Evolutionary conservation across 2,797 vertebrate species (phyloP).

Genomic region (Euphonia xanthogaster): DNA sequence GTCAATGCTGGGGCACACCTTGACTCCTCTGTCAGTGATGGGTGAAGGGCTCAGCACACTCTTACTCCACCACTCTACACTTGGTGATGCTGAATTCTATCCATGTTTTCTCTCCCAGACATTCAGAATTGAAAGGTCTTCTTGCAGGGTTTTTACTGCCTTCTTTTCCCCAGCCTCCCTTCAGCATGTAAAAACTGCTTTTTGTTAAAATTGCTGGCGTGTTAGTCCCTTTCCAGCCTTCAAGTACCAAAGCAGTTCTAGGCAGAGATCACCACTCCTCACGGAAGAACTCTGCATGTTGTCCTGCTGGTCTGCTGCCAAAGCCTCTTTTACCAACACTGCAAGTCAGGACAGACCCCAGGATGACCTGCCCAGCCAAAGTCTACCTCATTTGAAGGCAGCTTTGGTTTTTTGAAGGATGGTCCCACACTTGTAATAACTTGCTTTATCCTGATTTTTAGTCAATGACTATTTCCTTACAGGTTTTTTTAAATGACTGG

Average conservation of each 20-base stretch:
- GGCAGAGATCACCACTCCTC: background rate
- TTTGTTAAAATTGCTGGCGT: background rate
- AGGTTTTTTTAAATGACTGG: background rate
- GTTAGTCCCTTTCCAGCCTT: background rate
- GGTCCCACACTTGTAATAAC: background rate
- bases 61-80: background rate
- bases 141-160: background rate
- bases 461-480: background rate
- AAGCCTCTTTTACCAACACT: background rate
- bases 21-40: background rate
- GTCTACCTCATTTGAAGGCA: background rate
- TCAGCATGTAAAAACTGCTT: background rate
- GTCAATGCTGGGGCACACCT: background rate
- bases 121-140: background rate
- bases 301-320: background rate
- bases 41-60: background rate
- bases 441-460: background rate
- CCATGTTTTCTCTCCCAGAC: background rate
- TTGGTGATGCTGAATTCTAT: background rate
- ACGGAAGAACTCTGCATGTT: accelerated
- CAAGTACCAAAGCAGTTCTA: background rate
- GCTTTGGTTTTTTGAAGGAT: constrained; percentile 20
- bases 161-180: background rate
- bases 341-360: background rate
- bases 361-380: background rate